Percentiles rank a stretch among this genome's conserved stretches.
Conservation (phyloP, 2,888 invertebrate genomes). For the Chymomyza caudatula region DNA sequence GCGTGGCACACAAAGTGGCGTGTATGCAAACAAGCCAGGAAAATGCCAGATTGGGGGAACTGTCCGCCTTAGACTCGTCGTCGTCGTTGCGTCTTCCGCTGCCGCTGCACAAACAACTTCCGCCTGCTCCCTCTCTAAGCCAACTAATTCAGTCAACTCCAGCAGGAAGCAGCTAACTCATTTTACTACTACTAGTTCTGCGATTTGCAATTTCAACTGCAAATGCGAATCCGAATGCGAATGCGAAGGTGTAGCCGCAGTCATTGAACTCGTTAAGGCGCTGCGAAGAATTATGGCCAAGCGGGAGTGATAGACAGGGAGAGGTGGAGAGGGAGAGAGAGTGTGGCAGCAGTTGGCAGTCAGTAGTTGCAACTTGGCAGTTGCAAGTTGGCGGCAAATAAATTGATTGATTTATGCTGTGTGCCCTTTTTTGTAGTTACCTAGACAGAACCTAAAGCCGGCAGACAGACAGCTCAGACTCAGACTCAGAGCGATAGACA, state of each 20-base stretch:
- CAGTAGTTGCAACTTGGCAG: too few relatives aligned
- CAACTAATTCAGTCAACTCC: background rate
- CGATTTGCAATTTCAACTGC: background rate
- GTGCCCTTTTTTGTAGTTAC: background rate
- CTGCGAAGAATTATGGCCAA: slow-evolving; percentile 8
- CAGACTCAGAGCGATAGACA: background rate
- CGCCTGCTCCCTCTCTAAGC: background rate
- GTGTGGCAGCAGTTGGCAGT: slow-evolving; percentile 20
- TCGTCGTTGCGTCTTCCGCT: background rate
- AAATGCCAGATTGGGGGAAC: background rate
- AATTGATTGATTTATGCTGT: slow-evolving; percentile 72
- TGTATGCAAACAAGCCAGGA: slow-evolving; percentile 43
- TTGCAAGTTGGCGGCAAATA: slow-evolving; percentile 31
- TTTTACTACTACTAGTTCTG: background rate
- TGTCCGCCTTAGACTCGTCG: background rate
- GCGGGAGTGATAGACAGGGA: too few relatives aligned
- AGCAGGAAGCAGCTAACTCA: background rate
- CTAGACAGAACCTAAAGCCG: slow-evolving; percentile 22
- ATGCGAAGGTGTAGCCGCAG: slow-evolving; percentile 44
- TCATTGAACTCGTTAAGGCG: slow-evolving; percentile 49
- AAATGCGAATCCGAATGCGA: background rate
- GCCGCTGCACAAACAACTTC: background rate
- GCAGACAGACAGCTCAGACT: slow-evolving; percentile 32
- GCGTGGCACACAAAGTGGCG: background rate
- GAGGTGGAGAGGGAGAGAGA: slow-evolving; percentile 26